These are phyloP conservation scores for Hydrochoerus hydrochaeris DNA, from an alignment of 2,113 vertebrate genomes.

Conservation along the genomic window DNA sequence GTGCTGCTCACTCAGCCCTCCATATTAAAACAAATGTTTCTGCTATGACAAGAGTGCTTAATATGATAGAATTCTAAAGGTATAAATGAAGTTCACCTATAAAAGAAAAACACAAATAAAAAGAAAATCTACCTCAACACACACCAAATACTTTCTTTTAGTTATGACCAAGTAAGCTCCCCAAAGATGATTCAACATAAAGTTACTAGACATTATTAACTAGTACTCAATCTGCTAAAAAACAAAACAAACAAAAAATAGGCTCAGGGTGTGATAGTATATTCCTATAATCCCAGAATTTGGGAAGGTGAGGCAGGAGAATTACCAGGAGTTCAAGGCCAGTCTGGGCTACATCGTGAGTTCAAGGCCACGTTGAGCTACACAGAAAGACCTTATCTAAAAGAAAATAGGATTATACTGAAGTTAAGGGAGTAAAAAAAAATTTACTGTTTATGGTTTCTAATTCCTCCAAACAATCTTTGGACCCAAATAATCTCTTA, in stretches of 20 bases:
- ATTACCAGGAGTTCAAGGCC: not conserved
- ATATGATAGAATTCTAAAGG: not conserved
- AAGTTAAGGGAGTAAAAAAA: not conserved
- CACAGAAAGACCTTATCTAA: not conserved
- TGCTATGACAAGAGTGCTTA: not conserved
- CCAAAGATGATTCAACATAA: conserved; percentile 49
- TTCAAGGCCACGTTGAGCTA: not conserved
- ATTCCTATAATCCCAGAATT: not conserved
- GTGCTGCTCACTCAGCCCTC: not conserved
- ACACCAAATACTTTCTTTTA: not conserved
- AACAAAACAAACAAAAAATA: not conserved
- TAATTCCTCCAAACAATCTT: not conserved
- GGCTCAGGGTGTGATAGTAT: not conserved
- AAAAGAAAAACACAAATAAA: conserved; percentile 50
- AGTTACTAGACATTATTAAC: conserved; percentile 31
- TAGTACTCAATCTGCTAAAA: conserved; percentile 12
- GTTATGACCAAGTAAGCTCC: not conserved
- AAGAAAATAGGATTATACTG: not conserved
- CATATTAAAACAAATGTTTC: conserved; percentile 39
- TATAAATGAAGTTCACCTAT: conserved; percentile 26
- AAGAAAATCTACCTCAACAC: not conserved
- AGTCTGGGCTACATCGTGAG: not conserved
- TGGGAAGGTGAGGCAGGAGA: not conserved
- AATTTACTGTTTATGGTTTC: not conserved
- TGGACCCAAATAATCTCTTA: not conserved